Base-by-base conservation (phyloP, 2,113 vertebrate genomes). In the Gracilinanus agilis region DNA sequence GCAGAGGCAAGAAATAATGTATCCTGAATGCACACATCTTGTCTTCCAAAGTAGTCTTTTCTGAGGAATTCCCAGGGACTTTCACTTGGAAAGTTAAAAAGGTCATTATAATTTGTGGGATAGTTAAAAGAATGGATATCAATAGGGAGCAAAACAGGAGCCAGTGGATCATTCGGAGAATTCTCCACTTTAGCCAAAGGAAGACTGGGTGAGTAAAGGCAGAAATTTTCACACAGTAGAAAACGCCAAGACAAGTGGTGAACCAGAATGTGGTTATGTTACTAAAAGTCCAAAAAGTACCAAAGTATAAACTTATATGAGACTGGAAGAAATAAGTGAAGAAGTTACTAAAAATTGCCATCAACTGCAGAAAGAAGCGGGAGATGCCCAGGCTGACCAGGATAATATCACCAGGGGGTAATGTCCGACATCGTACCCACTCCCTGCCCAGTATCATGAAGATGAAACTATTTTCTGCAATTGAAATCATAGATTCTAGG, bases 391-490 rank as follows among this genome's bases (percentile, higher is more conserved):
- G 54, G 24, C 53, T 67, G 16, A n/a, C 53, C 91, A 97, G 44
- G 92, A 89, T 96, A 89, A 88, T 83, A 34, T 96, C 96, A 0
- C n/a, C 54, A 9, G 90, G 0, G 0, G 88, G 12, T 19, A 95
- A 23, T 0, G 7, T 54, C 88, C 0, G 1, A n/a, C 44, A 29
- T 44, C 0, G 0, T 0, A 44, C 11, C 95, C 94, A 92, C 40
- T 93, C 88, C 55, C 56, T 23, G 16, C 94, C 75, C 44, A 95
- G 53, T 90, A 95, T 54, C 0, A 13, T 2, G 7, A 90, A 54
- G 49, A 96, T 29, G 55, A 97, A 97, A 83, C 90, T 94, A 89
- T 97, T 97, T 91, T 88, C 94, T 44, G 96, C 0, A 90, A 97
- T 12, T 3, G 91, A 93, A 55, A 53, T 75, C 95, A 95, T 0